Base-by-base conservation (phyloP, 2,888 invertebrate genomes). In the Furcula furcula region DNA sequence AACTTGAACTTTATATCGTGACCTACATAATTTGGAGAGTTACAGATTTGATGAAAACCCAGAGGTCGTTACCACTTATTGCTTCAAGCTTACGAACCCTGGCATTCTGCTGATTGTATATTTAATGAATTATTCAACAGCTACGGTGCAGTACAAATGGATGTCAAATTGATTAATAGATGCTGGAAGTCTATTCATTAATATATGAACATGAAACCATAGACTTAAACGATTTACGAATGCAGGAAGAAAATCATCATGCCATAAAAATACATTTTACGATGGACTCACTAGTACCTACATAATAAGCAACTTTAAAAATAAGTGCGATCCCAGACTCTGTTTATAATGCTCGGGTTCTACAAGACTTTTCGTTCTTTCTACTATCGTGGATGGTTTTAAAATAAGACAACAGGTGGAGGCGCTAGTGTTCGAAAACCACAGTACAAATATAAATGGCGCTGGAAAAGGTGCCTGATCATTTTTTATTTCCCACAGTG, bases 131-230 rank as follows among this genome's bases (percentile, higher is more conserved):
- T 27, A 27, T 27, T 27, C 27, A 27, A 9, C 9, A 25, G 18
- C 18, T 21, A 21, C 14, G 9, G 15, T 18, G 28, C 34, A 34
- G 9, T 27, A 15, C 10, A 27, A 26, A 26, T 13, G 26, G 26
- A 26, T 22, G 22, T 26, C 26, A 26, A 15, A 15, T 15, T 27
- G 27, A 27, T 27, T 27, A 27, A 27, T 27, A 27, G 15, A 12
- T 27, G 9, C 15, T 27, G 7, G 13, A 3, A 27, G 14, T 27
- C 9, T 15, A 27, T 27, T 15, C 27, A 25, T 14, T 27, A 27
- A 9, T 15, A 27, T 7, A 7, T 13, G 13, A 26, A 27, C 7
- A 7, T 13, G 13, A 26, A 14, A 14, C 14, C 1, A n/a, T 5
- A 9, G 15, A 27, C n/a, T 27, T 27, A 27, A 27, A n/a, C 7